Conservation (phyloP, 2,888 invertebrate genomes). For the Scaptomyza caliginosa region DNA sequence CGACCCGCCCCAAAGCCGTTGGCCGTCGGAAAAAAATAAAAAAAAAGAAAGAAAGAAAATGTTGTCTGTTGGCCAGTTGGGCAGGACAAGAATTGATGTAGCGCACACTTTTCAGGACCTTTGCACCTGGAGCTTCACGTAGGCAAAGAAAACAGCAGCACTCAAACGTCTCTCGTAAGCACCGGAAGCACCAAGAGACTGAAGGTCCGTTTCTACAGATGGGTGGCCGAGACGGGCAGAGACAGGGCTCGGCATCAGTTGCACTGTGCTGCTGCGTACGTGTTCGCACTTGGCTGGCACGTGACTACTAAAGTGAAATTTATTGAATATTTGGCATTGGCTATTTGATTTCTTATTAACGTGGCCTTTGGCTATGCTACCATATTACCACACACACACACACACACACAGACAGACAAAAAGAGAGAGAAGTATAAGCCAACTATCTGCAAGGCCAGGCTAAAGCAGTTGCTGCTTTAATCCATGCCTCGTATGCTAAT, state of each 20-base stretch:
- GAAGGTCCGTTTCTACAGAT: not conserved
- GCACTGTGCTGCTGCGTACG: constrained; percentile 66
- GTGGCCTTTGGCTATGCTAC: constrained; percentile 34
- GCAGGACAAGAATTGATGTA: constrained; percentile 69
- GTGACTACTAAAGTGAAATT: constrained; percentile 78
- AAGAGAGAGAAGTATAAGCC: not conserved
- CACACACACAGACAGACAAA: not conserved
- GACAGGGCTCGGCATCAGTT: constrained; percentile 69
- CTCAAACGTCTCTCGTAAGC: constrained; percentile 5
- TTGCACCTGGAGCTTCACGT: constrained; percentile 69
- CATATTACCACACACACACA: constrained; percentile 1
- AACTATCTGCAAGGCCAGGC: constrained; percentile 26
- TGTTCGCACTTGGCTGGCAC: constrained; percentile 78
- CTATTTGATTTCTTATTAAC: constrained; percentile 80
- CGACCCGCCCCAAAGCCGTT: not conserved
- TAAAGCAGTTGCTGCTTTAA: constrained; percentile 23
- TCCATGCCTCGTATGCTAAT: constrained; percentile 58
- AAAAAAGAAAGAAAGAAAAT: constrained; percentile 26
- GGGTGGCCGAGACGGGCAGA: not conserved
- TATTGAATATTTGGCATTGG: constrained; percentile 81
- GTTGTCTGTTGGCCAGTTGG: constrained; percentile 71
- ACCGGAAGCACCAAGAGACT: not conserved
- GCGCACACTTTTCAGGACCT: constrained; percentile 70
- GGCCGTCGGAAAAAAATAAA: no score
- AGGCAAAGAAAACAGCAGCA: constrained; percentile 22